A percentile compares a stretch with the other conserved stretches of the same genome.
phyloP scores from a whole-genome alignment of 2,888 invertebrate species.

The Galerucella nymphaeae region DNA sequence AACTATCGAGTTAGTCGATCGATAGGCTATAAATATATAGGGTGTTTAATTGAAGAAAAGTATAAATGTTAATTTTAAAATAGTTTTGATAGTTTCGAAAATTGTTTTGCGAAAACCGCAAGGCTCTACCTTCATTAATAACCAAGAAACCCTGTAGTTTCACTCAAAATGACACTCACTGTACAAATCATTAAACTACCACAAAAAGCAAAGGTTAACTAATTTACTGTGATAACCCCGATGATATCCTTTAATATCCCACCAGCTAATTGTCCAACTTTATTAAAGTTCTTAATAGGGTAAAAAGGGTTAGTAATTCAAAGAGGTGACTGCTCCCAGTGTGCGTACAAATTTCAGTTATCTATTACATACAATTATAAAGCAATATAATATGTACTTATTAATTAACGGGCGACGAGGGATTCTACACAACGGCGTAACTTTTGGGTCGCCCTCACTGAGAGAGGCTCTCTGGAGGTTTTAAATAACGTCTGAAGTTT shows the following conservation, averaged over 20 bases:
- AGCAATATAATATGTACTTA: neutral
- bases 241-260: neutral
- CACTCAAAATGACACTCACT: too few relatives aligned
- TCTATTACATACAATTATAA: constrained; percentile 11
- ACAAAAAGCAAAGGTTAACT: neutral
- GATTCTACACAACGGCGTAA: neutral
- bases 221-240: neutral
- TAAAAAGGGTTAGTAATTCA: neutral
- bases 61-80: too few relatives aligned
- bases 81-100: too few relatives aligned
- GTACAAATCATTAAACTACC: too few relatives aligned
- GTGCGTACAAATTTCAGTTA: constrained; percentile 24
- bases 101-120: too few relatives aligned
- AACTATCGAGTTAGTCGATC: too few relatives aligned
- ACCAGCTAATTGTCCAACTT: constrained; percentile 11
- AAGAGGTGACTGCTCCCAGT: constrained; percentile 12
- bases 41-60: too few relatives aligned
- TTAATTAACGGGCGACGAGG: neutral
- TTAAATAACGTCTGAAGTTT: too few relatives aligned
- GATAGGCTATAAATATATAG: too few relatives aligned
- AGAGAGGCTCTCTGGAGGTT: too few relatives aligned
- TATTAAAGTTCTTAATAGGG: constrained; percentile 5
- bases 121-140: too few relatives aligned
- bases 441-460: neutral
- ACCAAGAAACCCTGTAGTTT: too few relatives aligned